phyloP scores from a whole-genome alignment of 2,888 invertebrate genomes.

The Diaprepes abbreviatus region DNA sequence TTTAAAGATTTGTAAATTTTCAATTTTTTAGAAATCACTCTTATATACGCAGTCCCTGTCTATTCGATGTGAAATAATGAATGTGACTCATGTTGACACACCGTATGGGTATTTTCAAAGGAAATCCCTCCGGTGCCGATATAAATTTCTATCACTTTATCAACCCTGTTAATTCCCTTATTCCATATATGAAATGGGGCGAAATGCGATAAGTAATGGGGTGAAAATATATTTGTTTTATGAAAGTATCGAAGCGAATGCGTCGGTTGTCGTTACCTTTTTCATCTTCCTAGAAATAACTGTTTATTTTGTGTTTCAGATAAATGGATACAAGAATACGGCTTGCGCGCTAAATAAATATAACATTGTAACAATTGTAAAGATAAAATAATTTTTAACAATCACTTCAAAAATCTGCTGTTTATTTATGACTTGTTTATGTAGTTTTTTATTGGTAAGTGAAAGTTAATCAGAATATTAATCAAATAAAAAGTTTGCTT shows the following conservation, averaged over 20 bases:
- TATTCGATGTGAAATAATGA: slow-evolving; percentile 10
- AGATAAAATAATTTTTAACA: too few relatives aligned
- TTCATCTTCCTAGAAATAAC: neutral
- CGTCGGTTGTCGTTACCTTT: neutral
- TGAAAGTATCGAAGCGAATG: neutral
- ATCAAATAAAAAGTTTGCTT: too few relatives aligned
- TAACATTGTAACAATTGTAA: too few relatives aligned
- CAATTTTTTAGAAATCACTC: too few relatives aligned
- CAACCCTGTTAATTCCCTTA: slow-evolving; percentile 3
- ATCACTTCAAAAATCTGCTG: too few relatives aligned
- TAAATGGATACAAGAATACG: too few relatives aligned
- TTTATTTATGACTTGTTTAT: too few relatives aligned
- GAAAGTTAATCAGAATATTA: too few relatives aligned
- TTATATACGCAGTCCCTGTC: too few relatives aligned
- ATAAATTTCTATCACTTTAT: slow-evolving; percentile 20
- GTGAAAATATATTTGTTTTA: slow-evolving; percentile 2
- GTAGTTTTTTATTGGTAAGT: too few relatives aligned
- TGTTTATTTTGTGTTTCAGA: neutral
- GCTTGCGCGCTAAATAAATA: too few relatives aligned
- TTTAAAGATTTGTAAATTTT: too few relatives aligned
- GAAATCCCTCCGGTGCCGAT: slow-evolving; percentile 12
- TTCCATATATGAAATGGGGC: slow-evolving; percentile 15
- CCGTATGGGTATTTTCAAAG: slow-evolving; percentile 14
- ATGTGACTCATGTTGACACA: slow-evolving; percentile 5
- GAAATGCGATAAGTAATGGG: slow-evolving; percentile 2